Evolutionary conservation across 1,140 invertebrate genomes (phyloP).

Genomic region (Trialeurodes vaporariorum): DNA sequence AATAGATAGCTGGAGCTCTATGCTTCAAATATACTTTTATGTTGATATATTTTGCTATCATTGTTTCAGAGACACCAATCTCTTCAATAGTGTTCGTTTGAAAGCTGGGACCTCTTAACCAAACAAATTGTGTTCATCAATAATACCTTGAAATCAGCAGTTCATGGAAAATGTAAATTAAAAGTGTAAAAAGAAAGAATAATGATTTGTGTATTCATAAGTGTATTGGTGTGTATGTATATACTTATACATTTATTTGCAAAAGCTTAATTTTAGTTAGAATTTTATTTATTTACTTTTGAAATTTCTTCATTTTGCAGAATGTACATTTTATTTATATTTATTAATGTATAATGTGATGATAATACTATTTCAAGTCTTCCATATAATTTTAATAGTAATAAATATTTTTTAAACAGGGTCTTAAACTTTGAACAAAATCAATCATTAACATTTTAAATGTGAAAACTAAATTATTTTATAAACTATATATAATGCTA

Average conservation of each 20-base stretch:
- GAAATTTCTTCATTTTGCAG: not conserved
- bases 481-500: no score
- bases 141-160: not conserved
- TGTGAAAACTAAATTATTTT: no score
- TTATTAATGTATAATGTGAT: not conserved
- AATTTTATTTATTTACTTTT: not conserved
- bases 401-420: not conserved
- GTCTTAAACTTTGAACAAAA: not conserved
- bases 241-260: not conserved
- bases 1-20: no score
- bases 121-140: not conserved
- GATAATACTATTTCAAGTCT: not conserved
- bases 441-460: not conserved
- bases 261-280: not conserved
- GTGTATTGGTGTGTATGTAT: not conserved
- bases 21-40: no score
- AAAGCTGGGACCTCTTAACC: no score
- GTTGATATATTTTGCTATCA: no score
- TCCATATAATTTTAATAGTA: not conserved
- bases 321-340: no score
- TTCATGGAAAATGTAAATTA: not conserved
- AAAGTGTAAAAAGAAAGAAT: not conserved
- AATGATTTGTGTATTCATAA: not conserved
- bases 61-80: no score
- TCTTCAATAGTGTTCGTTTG: no score